Percentiles rank a stretch among this genome's conserved stretches.
Conservation (phyloP, 2,113 vertebrate species). For the Pachyramphus minor region DNA sequence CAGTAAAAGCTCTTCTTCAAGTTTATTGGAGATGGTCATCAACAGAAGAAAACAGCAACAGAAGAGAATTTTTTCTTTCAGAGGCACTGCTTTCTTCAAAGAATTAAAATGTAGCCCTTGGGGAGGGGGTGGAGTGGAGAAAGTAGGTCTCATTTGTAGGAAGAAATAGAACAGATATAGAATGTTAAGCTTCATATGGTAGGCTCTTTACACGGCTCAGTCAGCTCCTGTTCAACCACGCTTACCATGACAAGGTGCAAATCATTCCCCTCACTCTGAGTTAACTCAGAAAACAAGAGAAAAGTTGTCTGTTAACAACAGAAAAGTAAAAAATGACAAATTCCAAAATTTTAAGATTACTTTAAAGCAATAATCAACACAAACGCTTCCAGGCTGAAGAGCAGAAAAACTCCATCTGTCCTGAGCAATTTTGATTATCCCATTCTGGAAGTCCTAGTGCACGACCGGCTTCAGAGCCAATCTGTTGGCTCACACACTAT, state of each 20-base stretch:
- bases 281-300: not conserved
- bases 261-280: not conserved
- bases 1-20: not conserved
- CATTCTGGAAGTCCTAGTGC: not conserved
- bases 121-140: no score
- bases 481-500: not conserved
- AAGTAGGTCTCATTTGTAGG: accelerated
- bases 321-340: not conserved
- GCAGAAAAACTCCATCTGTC: not conserved
- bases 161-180: not conserved
- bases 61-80: not conserved
- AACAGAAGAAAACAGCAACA: not conserved
- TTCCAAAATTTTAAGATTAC: not conserved
- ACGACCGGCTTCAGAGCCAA: not conserved
- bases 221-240: not conserved
- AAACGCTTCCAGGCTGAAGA: not conserved
- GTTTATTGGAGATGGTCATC: not conserved
- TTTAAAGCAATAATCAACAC: not conserved
- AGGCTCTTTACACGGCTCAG: not conserved
- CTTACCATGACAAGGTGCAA: not conserved
- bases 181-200: not conserved
- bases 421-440: not conserved
- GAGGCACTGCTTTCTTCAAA: not conserved
- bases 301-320: not conserved
- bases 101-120: not conserved